Evolutionary conservation across 2,888 invertebrate genomes (phyloP).

Genomic region (Podotricha telesiphe): DNA sequence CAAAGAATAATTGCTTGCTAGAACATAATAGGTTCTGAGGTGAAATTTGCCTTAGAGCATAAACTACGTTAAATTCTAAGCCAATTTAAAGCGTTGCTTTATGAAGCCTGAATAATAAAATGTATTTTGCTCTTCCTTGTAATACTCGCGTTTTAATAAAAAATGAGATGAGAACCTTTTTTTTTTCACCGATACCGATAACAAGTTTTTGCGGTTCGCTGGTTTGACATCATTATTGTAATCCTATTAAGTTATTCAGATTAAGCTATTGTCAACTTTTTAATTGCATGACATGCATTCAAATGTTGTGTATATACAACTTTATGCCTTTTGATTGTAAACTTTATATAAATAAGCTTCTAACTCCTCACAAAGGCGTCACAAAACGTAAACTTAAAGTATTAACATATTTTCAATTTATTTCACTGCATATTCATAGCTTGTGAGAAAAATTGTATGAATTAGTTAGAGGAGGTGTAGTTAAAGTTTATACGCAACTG

Average conservation of each 20-base stretch:
- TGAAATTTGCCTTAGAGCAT: background rate
- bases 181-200: slow-evolving; percentile 7
- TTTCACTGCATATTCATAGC: too few species aligned
- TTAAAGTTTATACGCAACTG: too few species aligned
- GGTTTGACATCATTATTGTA: background rate
- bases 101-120: background rate
- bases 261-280: background rate
- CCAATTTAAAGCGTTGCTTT: background rate
- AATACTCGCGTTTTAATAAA: background rate
- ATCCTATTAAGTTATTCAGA: background rate
- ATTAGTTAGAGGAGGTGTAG: too few species aligned
- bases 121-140: background rate
- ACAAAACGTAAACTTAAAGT: too few species aligned
- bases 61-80: slow-evolving; percentile 1
- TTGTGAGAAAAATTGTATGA: background rate
- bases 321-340: too few species aligned
- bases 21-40: background rate
- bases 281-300: background rate
- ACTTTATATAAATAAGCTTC: too few species aligned
- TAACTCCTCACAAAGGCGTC: too few species aligned
- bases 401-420: too few species aligned
- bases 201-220: background rate
- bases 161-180: background rate
- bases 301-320: background rate
- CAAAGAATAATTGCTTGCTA: background rate